Base-by-base conservation (phyloP, 1,140 invertebrate genomes). In the Dendroctonus valens region DNA sequence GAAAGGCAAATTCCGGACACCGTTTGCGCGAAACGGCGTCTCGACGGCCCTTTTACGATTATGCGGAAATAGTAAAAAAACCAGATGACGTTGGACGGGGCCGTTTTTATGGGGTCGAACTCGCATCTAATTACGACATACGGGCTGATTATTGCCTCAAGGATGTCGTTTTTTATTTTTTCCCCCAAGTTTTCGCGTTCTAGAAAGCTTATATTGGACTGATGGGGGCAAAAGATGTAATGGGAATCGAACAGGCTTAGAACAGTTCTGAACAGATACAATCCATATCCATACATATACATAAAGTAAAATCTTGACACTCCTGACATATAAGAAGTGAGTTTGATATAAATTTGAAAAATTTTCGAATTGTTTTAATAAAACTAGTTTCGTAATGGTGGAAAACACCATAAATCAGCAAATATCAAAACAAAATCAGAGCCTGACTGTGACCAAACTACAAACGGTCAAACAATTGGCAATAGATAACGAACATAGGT, bases 41-140 rank as follows among this genome's bases (percentile, higher is more conserved):
- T 67, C 65, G 69, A 68, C 69, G 69, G 68, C 64, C 70, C 68
- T 76, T 76, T 78, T 78, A 77, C 76, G 76, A 77, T 74, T 74
- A 77, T 78, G 74, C 76, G 76, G 75, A 76, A 77, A 76, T 75
- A 70, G 72, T 77, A 78, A 78, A 77, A 76, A 65, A 73, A 74
- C 69, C 75, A 75, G 75, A 76, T 75, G 75, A 76, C 76, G 73
- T 66, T 50, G 48, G 51, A 60, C 69, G 37, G 71, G 66, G 73
- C 67, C 67, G 63, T 53, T 71, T 70, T 73, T 73, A 70, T 70
- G 68, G 63, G 51, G 59, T 42, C 65, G 51, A 62, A 69, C 62
- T 69, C 73, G 75, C 75, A 76, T 76, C 75, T 76, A 76, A 76
- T 76, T 76, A 75, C 70, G 69, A 69, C 69, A 50, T 62, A 67